Base-by-base conservation (phyloP, 2,797 vertebrate genomes). In the Lacerta agilis region DNA sequence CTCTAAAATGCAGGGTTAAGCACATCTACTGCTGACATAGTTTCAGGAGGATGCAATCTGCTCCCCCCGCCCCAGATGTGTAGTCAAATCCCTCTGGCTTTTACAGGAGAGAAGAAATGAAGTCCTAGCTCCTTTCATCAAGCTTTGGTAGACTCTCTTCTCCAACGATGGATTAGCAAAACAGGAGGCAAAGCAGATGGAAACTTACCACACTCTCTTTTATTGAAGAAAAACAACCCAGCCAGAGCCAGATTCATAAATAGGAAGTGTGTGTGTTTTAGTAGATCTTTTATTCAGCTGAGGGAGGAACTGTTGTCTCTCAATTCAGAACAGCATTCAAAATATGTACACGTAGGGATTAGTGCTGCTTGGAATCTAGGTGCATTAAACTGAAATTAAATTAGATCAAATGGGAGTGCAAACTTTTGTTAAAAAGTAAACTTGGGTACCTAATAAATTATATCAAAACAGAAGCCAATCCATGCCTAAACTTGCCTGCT, bases 1-100 rank as follows among this genome's bases (percentile, higher is more conserved):
- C 38, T 86, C 55, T 10, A 76, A 91, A 90, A 90, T 86, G 73
- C 88, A 82, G 83, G 78, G 43, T 82, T 89, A 86, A 81, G 33
- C 79, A 81, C 83, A 69, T 85, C 43, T 71, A 69, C 45, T 85
- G 79, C 83, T 86, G 61, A 89, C 61, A 55, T 58, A 89, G 82
- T 82, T 86, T 89, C 71, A 58, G 25, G 64, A 71, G 79, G 71
- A 27, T 89, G 71, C 71, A 89, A 89, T 76, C 71, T 86, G 58
- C 43, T 76, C 5, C 69, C 58, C 9, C 45, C 33, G 33, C 33
- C 78, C 18, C 83, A 82, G 43, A 86, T 81, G 79, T 58, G 61
- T n/a, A 89, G 36, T 58, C 17, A 55, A 82, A 67, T 86, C 88
- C 58, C 88, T 45, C 18, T 69, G 45, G 83, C 25, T 41, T 84